Evolutionary conservation across 2,113 vertebrate genomes (phyloP).

Genomic region (Petrocephalus microphthalmus): DNA sequence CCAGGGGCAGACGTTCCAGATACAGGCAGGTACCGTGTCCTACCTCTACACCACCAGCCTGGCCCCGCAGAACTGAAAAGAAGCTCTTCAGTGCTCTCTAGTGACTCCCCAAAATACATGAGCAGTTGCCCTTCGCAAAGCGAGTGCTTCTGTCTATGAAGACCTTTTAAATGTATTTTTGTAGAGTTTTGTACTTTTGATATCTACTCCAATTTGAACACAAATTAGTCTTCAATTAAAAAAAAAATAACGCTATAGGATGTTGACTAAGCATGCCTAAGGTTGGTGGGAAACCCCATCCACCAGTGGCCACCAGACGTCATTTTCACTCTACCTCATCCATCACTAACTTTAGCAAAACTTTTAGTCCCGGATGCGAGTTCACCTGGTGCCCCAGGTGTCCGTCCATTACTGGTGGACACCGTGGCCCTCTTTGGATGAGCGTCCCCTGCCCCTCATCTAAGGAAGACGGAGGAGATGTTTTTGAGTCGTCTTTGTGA

Average conservation of each 20-base stretch:
- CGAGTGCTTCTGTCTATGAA: neutral
- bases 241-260: neutral
- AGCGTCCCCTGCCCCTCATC: neutral
- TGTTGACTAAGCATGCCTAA: neutral
- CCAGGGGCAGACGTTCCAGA: conserved; percentile 68
- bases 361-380: neutral
- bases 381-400: neutral
- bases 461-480: neutral
- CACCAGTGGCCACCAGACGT: neutral
- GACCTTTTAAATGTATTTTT: neutral
- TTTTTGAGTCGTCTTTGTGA: neutral
- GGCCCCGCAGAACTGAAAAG: conserved; percentile 42
- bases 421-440: neutral
- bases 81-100: neutral
- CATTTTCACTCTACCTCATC: neutral
- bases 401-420: neutral
- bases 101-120: neutral
- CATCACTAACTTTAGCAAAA: neutral
- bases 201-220: neutral
- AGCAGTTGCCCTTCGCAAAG: neutral
- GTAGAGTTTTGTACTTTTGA: conserved; percentile 1
- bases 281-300: neutral
- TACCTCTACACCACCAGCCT: conserved; percentile 60
- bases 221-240: neutral
- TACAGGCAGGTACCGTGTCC: conserved; percentile 64